These are phyloP conservation scores for Gambelia wislizenii DNA, from an alignment of 2,797 vertebrate genomes.

Conservation along the genomic window DNA sequence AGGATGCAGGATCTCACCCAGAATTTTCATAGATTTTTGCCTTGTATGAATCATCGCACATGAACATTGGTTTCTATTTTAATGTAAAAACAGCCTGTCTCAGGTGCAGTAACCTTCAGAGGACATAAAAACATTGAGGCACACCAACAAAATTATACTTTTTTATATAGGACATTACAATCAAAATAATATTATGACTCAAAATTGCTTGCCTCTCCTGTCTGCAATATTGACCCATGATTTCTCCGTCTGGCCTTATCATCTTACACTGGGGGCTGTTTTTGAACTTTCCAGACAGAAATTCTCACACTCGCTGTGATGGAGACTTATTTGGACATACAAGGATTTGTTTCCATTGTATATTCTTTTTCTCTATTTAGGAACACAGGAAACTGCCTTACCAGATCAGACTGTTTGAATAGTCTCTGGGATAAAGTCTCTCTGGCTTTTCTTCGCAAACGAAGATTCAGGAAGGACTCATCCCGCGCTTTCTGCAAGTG, in stretches of 20 bases:
- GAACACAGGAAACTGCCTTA: no score
- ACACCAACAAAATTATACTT: background rate
- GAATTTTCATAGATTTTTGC: background rate
- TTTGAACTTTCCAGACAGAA: background rate
- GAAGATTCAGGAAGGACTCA: no score
- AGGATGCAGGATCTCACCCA: background rate
- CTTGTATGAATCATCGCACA: background rate
- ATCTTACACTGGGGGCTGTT: background rate
- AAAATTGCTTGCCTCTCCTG: background rate
- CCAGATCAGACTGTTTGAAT: no score
- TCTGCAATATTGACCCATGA: background rate
- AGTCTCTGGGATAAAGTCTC: no score
- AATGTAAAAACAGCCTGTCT: background rate
- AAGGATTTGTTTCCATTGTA: no score
- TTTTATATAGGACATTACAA: background rate
- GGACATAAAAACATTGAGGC: background rate
- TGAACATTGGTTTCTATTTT: background rate
- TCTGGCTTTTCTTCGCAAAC: no score
- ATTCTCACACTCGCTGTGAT: background rate
- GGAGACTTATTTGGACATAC: background rate
- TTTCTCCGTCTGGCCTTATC: background rate
- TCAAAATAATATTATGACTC: background rate
- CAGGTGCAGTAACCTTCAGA: background rate
- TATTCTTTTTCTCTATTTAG: background rate
- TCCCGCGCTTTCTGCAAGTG: no score